A percentile compares a stretch with the other conserved stretches of the same genome.
These are phyloP conservation scores for Polydrusus pterygomalis DNA, from an alignment of 2,888 invertebrate species.

Conservation along the genomic window DNA sequence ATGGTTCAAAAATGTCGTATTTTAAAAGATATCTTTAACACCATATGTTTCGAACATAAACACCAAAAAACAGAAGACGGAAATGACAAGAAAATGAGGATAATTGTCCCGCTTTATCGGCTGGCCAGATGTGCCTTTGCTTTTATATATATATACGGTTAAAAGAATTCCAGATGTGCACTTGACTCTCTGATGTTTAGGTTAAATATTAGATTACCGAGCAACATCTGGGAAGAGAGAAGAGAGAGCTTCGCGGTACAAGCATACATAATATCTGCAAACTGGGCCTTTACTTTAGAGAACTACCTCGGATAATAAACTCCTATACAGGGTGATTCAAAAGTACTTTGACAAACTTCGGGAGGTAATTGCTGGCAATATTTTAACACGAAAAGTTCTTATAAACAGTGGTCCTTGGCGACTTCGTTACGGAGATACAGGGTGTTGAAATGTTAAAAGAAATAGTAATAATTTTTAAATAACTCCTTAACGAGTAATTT, in stretches of 20 bases:
- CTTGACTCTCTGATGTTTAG: conserved; percentile 64
- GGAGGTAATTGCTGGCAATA: no score
- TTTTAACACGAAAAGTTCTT: no score
- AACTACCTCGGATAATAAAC: no score
- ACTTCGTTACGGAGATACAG: no score
- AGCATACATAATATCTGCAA: neutral
- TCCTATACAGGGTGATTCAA: no score
- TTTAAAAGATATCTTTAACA: conserved; percentile 12
- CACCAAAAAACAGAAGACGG: conserved; percentile 52
- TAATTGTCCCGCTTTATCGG: conserved; percentile 56
- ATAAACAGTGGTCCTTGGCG: no score
- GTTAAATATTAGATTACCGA: conserved; percentile 66
- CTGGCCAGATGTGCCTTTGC: conserved; percentile 59
- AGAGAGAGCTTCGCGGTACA: conserved; percentile 21
- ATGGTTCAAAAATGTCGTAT: conserved; percentile 12
- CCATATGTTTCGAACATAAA: conserved; percentile 41
- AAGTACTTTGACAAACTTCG: no score
- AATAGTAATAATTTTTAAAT: no score
- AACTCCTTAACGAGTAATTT: no score
- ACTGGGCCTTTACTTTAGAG: neutral
- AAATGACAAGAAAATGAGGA: conserved; percentile 57
- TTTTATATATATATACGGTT: conserved; percentile 52
- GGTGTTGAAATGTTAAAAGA: no score
- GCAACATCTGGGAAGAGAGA: conserved; percentile 63
- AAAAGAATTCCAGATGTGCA: conserved; percentile 67